Evolutionary conservation across 2,113 vertebrate species (phyloP).

Genomic region (Pituophis catenifer): DNA sequence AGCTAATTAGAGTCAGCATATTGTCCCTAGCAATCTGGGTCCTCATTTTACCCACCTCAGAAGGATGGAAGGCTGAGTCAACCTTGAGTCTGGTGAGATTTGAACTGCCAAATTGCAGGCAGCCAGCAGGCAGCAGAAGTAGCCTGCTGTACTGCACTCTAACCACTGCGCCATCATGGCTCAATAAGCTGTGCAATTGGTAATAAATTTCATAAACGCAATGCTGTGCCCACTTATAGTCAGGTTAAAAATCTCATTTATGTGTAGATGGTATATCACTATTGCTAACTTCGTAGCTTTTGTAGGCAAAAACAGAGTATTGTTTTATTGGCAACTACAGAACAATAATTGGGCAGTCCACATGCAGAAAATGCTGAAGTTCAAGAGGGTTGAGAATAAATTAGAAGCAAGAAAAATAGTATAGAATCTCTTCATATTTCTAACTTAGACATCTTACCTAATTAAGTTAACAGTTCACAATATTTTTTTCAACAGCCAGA

Average conservation of each 20-base stretch:
- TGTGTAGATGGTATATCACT: not conserved
- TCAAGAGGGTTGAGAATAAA: not conserved
- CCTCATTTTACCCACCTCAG: too few species aligned
- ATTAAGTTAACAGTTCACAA: conserved; percentile 35
- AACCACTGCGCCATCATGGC: too few species aligned
- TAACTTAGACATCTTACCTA: not conserved
- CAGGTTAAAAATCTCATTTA: not conserved
- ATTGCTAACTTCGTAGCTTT: not conserved
- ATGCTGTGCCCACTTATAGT: not conserved
- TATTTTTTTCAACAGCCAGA: not conserved
- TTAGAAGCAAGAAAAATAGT: not conserved
- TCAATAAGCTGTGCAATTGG: not conserved
- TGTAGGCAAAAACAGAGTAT: not conserved
- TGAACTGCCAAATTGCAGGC: too few species aligned
- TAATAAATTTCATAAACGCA: too few species aligned
- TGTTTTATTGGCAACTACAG: not conserved
- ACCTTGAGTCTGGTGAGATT: too few species aligned
- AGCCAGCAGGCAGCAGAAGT: too few species aligned
- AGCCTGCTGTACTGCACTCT: too few species aligned
- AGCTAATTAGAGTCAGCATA: too few species aligned
- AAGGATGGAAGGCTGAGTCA: too few species aligned
- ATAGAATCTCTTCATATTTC: conserved; percentile 8
- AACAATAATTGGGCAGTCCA: not conserved
- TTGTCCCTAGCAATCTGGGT: too few species aligned
- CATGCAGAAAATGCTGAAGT: fast-evolving